Conservation (phyloP, 2,797 vertebrate species). For the Geotria australis region DNA sequence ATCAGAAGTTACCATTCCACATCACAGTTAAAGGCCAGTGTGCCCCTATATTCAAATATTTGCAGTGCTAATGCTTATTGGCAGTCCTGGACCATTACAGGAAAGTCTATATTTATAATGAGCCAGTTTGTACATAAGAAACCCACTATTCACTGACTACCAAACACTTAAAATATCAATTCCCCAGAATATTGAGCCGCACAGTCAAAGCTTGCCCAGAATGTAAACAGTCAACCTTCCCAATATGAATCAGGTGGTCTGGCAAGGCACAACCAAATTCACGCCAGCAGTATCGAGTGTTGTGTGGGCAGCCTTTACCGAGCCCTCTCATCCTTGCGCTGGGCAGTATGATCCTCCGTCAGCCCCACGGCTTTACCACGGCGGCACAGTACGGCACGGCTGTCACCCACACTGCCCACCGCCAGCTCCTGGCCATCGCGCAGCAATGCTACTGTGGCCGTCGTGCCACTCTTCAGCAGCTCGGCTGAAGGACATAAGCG, state of each 20-base stretch:
- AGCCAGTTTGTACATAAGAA: too few relatives aligned
- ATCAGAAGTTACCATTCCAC: too few relatives aligned
- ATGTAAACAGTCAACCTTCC: too few relatives aligned
- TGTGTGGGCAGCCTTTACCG: background rate
- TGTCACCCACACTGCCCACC: slow-evolving; percentile 3
- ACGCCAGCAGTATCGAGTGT: background rate
- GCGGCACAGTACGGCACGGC: slow-evolving; percentile 3
- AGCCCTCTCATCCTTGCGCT: slow-evolving; percentile 2
- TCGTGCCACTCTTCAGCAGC: slow-evolving; percentile 1
- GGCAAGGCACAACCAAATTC: background rate
- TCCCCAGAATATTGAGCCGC: too few relatives aligned
- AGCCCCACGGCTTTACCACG: slow-evolving; percentile 1
- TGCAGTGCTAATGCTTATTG: too few relatives aligned
- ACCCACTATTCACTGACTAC: background rate
- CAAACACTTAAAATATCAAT: background rate
- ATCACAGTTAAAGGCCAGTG: too few relatives aligned
- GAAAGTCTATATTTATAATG: too few relatives aligned
- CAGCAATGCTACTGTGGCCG: slow-evolving; percentile 3
- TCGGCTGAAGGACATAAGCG: background rate
- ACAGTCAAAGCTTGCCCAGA: too few relatives aligned
- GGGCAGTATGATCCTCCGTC: slow-evolving; percentile 3
- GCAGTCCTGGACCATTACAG: too few relatives aligned
- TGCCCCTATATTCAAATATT: too few relatives aligned
- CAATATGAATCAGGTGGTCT: background rate
- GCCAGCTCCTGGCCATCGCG: slow-evolving; percentile 1